Conservation (phyloP, 2,888 invertebrate genomes). For the Oxystoma pomonae region DNA sequence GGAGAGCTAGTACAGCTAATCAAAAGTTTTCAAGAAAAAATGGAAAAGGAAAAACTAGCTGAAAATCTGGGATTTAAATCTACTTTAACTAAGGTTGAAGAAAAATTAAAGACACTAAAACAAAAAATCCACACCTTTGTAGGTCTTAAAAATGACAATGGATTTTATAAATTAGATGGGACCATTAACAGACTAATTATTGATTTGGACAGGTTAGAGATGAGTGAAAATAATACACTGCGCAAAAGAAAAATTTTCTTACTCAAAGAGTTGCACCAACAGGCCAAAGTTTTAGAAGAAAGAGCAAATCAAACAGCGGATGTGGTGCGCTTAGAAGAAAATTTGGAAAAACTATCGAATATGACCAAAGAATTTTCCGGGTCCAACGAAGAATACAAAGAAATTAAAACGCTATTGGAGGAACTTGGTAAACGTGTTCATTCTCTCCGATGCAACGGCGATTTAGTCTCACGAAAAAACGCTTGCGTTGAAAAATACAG, state of each 20-base stretch:
- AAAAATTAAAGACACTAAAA: constrained; percentile 21
- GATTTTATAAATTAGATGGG: constrained; percentile 30
- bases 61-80: constrained; percentile 7
- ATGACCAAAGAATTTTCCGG: constrained; percentile 5
- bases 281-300: constrained; percentile 28
- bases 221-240: constrained; percentile 20
- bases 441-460: constrained; percentile 15
- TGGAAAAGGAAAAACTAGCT: constrained; percentile 6
- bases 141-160: constrained; percentile 24
- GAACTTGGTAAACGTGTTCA: constrained; percentile 4
- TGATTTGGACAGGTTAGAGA: constrained; percentile 26
- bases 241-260: constrained; percentile 27
- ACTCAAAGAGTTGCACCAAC: constrained; percentile 27
- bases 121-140: constrained; percentile 26
- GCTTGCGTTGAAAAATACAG: constrained; percentile 21
- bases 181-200: constrained; percentile 23
- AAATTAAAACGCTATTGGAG: constrained; percentile 10
- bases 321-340: constrained; percentile 26
- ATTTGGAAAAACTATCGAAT: constrained; percentile 8
- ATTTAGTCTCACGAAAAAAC: constrained; percentile 22
- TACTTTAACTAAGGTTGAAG: constrained; percentile 25
- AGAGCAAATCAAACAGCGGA: constrained; percentile 27
- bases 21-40: constrained; percentile 15
- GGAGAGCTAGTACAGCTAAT: constrained; percentile 16
- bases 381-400: constrained; percentile 2